Conservation (phyloP, 2,113 vertebrate genomes). For the Lycocorax pyrrhopterus region DNA sequence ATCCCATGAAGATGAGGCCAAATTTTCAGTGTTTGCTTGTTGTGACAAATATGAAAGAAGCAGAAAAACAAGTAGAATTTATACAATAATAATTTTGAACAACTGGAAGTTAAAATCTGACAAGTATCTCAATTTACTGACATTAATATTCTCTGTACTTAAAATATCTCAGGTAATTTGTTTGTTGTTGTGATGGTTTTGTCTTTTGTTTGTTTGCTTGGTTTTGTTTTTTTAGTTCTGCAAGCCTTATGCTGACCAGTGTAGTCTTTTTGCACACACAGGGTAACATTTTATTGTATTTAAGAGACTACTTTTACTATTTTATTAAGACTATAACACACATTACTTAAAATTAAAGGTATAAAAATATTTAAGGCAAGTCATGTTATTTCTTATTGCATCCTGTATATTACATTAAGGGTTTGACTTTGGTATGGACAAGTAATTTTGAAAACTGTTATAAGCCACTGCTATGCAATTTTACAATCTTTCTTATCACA, state of each 20-base stretch:
- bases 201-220: not conserved
- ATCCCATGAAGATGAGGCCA: not conserved
- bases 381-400: not conserved
- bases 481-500: not conserved
- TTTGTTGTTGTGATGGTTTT: not conserved
- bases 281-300: not conserved
- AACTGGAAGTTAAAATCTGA: not conserved
- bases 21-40: not conserved
- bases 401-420: not conserved
- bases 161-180: not conserved
- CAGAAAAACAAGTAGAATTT: not conserved
- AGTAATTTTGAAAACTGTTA: not conserved
- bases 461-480: not conserved
- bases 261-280: not conserved
- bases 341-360: not conserved
- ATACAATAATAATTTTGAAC: not conserved
- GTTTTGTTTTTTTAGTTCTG: not conserved
- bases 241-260: not conserved
- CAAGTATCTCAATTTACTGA: not conserved
- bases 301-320: not conserved
- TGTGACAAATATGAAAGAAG: not conserved
- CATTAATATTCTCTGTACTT: not conserved
- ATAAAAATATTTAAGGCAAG: not conserved
- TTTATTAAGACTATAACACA: not conserved
- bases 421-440: not conserved